Evolutionary conservation across 2,888 invertebrate species (phyloP).

Genomic region (Chaitophorus viminalis): DNA sequence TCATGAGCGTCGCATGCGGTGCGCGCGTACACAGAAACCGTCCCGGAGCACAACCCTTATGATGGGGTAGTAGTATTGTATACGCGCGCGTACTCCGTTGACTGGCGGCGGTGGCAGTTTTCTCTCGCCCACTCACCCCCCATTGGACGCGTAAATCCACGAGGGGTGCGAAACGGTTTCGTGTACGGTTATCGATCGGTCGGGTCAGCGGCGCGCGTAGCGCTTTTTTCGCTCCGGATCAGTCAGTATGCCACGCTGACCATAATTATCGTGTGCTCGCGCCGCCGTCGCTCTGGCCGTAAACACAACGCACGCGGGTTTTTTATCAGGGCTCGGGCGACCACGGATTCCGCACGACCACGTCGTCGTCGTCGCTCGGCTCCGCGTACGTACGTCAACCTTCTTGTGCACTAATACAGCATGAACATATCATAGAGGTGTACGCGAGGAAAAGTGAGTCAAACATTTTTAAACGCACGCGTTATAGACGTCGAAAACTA

Average conservation of each 20-base stretch:
- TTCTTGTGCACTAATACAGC: too few species aligned
- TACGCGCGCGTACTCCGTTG: too few species aligned
- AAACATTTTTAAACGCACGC: background rate
- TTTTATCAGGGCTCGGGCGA: background rate
- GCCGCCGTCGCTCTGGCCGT: background rate
- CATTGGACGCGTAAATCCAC: background rate
- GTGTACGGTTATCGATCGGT: conserved; percentile 13
- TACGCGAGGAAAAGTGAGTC: too few species aligned
- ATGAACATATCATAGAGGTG: too few species aligned
- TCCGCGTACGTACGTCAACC: too few species aligned
- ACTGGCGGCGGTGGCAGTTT: background rate
- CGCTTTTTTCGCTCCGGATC: background rate
- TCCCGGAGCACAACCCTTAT: too few species aligned
- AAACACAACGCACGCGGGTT: background rate
- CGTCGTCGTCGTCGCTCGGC: too few species aligned
- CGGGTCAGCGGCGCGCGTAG: background rate
- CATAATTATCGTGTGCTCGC: conserved; percentile 14
- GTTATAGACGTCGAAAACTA: too few species aligned
- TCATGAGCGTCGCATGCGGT: background rate
- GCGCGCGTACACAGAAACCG: too few species aligned
- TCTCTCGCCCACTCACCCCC: too few species aligned
- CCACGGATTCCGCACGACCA: background rate
- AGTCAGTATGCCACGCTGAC: conserved; percentile 30
- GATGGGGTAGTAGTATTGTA: too few species aligned
- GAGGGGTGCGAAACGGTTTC: conserved; percentile 8